Evolutionary conservation across 2,113 vertebrate species (phyloP).

Genomic region (Anas platyrhynchos): DNA sequence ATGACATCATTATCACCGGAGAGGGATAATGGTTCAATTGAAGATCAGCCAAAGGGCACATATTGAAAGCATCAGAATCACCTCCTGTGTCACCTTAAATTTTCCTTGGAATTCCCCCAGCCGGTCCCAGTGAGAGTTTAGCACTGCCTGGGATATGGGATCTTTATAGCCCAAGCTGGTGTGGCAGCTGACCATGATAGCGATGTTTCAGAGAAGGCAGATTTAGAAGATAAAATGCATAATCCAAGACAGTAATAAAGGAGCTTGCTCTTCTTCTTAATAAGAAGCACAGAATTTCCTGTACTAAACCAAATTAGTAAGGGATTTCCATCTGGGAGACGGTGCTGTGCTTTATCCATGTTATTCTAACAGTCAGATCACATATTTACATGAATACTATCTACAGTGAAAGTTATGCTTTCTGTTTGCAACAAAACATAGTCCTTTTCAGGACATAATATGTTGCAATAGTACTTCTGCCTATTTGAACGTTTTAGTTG

Average conservation of each 20-base stretch:
- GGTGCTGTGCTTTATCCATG: neutral
- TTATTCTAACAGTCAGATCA: neutral
- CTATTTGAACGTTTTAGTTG: neutral
- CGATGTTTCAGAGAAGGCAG: neutral
- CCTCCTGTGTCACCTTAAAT: neutral
- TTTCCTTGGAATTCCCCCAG: slow-evolving; percentile 12
- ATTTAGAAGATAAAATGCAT: neutral
- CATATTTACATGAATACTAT: neutral
- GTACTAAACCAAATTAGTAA: neutral
- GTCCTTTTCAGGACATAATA: neutral
- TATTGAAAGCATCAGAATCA: slow-evolving; percentile 8
- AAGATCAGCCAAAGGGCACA: neutral
- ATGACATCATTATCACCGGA: neutral
- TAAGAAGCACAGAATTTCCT: neutral
- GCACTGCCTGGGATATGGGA: neutral
- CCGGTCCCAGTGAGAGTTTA: neutral
- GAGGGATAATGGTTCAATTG: neutral
- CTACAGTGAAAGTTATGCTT: neutral
- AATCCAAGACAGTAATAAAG: neutral
- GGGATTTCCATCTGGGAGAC: neutral
- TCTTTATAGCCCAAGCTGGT: neutral
- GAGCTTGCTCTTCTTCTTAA: neutral
- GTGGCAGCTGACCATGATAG: neutral
- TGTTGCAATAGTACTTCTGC: neutral
- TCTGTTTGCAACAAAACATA: neutral